Percentiles rank a stretch among this genome's conserved stretches.
Conservation (phyloP, 2,797 vertebrate genomes). For the Pyrocephalus nanus region DNA sequence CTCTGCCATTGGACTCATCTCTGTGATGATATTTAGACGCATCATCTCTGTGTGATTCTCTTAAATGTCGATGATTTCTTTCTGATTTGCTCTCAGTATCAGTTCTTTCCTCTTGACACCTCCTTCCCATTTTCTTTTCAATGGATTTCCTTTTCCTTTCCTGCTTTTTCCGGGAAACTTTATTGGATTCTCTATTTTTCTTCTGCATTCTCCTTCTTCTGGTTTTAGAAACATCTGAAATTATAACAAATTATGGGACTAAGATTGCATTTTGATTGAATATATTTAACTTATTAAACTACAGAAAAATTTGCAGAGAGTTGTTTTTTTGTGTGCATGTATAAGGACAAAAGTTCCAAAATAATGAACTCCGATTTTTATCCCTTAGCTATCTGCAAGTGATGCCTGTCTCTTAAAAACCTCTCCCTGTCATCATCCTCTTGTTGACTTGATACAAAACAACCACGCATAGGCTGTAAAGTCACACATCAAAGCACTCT, state of each 20-base stretch:
- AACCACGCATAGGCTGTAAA: not conserved
- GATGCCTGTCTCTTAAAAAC: not conserved
- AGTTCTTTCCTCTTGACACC: constrained; percentile 65
- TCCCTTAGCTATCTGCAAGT: not conserved
- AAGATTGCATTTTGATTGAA: constrained; percentile 15
- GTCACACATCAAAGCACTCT: not conserved
- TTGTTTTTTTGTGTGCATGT: not conserved
- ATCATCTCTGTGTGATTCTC: constrained; percentile 60
- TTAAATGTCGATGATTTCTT: constrained; percentile 57
- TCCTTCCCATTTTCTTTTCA: constrained; percentile 70
- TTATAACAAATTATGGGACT: not conserved
- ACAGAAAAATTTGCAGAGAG: not conserved
- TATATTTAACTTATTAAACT: not conserved
- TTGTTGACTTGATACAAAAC: not conserved
- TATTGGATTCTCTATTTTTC: constrained; percentile 75
- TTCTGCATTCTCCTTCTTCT: constrained; percentile 77
- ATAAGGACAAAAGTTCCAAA: not conserved
- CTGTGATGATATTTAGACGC: constrained; percentile 50
- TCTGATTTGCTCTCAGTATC: constrained; percentile 69
- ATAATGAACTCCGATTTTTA: not conserved
- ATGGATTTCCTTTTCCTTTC: constrained; percentile 64
- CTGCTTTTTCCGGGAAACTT: constrained; percentile 68
- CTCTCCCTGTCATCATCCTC: not conserved
- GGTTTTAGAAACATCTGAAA: constrained; percentile 77
- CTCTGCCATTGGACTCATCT: constrained; percentile 58